Evolutionary conservation across 1,140 invertebrate genomes (phyloP).

Genomic region (Frieseomelitta varia): DNA sequence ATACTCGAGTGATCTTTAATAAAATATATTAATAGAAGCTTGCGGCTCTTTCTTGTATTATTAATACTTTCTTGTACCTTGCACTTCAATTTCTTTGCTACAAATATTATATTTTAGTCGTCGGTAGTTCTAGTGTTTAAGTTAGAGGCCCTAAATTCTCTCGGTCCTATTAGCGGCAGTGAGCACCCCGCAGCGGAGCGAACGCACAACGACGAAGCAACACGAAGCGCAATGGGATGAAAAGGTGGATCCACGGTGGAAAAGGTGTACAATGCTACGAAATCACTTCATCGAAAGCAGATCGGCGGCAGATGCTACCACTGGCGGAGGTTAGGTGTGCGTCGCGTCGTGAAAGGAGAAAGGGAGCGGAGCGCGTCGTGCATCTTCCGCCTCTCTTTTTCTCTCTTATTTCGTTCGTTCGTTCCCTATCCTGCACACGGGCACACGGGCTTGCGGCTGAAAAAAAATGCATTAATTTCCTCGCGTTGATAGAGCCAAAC

Average conservation of each 20-base stretch:
- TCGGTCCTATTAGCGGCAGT: conserved; percentile 35
- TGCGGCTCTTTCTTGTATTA: too few species aligned
- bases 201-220: background rate
- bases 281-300: conserved; percentile 73
- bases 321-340: conserved; percentile 23
- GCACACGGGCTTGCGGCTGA: conserved; percentile 29
- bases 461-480: conserved; percentile 62
- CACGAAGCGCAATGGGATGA: conserved; percentile 19
- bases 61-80: too few species aligned
- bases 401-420: background rate
- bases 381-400: conserved; percentile 23
- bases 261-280: conserved; percentile 63
- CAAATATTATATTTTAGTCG: too few species aligned
- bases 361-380: conserved; percentile 37
- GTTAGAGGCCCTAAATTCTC: conserved; percentile 47
- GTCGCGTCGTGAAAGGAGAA: conserved; percentile 13
- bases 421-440: background rate
- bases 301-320: conserved; percentile 71
- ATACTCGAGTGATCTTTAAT: too few species aligned
- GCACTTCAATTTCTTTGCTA: too few species aligned
- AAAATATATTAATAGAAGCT: too few species aligned
- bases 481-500: conserved; percentile 25
- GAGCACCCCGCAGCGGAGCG: conserved; percentile 47
- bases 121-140: too few species aligned
- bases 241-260: conserved; percentile 21